These are phyloP conservation scores for Cantharis flavilabris DNA, from an alignment of 2,888 invertebrate genomes.

Conservation along the genomic window DNA sequence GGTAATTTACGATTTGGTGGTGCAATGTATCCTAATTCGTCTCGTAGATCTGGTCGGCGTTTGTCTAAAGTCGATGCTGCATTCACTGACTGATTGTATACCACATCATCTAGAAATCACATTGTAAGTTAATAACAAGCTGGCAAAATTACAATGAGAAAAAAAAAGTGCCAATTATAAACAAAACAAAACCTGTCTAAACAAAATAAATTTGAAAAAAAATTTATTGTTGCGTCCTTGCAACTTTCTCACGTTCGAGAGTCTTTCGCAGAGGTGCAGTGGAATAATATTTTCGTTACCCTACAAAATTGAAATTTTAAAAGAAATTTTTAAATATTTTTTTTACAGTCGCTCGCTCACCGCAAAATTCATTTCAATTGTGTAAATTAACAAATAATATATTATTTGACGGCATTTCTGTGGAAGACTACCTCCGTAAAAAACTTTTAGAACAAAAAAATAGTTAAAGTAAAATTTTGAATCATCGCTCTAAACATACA, in stretches of 20 bases:
- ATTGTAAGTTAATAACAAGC: not conserved
- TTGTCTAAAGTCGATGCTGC: slow-evolving; percentile 75
- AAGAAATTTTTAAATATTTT: too few species aligned
- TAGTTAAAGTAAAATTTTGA: not conserved
- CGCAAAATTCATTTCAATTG: too few species aligned
- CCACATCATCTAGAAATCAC: slow-evolving; percentile 76
- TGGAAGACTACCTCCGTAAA: not conserved
- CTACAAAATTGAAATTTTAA: too few species aligned
- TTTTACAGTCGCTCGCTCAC: too few species aligned
- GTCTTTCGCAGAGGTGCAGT: too few species aligned
- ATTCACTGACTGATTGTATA: slow-evolving; percentile 84
- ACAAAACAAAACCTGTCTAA: not conserved
- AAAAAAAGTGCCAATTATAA: not conserved
- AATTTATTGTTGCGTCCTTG: too few species aligned
- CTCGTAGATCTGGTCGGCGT: slow-evolving; percentile 79
- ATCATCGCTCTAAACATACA: slow-evolving; percentile 63
- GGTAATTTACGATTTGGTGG: slow-evolving; percentile 91
- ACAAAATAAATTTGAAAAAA: not conserved
- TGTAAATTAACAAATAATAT: too few species aligned
- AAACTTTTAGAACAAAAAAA: not conserved
- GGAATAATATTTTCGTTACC: too few species aligned
- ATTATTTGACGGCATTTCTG: not conserved
- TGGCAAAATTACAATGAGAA: not conserved
- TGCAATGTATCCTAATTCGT: slow-evolving; percentile 90
- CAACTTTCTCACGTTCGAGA: too few species aligned